Conservation (phyloP, 2,797 vertebrate species). For the Siniperca obscura region DNA sequence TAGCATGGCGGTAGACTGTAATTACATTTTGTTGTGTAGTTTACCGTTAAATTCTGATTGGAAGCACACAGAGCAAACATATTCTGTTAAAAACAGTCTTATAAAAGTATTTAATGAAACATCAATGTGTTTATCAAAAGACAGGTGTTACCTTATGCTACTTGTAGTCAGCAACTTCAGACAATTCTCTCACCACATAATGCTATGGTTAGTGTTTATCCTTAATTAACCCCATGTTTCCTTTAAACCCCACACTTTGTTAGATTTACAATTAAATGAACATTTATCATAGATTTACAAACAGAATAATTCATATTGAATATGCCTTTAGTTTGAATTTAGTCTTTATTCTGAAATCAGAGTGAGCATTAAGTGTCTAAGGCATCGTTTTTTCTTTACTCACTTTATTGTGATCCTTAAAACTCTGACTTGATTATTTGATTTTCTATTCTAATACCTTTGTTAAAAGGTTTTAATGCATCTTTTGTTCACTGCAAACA, state of each 20-base stretch:
- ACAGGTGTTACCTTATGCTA: background rate
- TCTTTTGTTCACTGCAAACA: background rate
- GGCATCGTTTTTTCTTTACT: background rate
- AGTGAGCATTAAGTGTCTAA: background rate
- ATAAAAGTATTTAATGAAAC: background rate
- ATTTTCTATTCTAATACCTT: background rate
- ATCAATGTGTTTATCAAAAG: background rate
- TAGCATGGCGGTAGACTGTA: background rate
- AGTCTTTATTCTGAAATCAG: background rate
- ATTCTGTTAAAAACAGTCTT: slow-evolving; percentile 10
- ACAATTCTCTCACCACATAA: background rate
- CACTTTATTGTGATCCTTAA: slow-evolving; percentile 2
- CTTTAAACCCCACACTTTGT: background rate
- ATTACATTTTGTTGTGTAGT: background rate
- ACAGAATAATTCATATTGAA: background rate
- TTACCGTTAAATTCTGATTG: background rate
- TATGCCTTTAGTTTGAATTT: background rate
- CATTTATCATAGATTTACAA: background rate
- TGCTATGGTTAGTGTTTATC: slow-evolving; percentile 15
- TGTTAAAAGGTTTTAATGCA: background rate
- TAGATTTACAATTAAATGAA: background rate
- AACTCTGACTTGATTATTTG: background rate
- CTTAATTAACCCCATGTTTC: background rate
- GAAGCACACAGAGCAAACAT: background rate
- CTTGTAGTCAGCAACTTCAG: background rate